Conservation (phyloP, 2,797 vertebrate species). For the Channa striata region DNA sequence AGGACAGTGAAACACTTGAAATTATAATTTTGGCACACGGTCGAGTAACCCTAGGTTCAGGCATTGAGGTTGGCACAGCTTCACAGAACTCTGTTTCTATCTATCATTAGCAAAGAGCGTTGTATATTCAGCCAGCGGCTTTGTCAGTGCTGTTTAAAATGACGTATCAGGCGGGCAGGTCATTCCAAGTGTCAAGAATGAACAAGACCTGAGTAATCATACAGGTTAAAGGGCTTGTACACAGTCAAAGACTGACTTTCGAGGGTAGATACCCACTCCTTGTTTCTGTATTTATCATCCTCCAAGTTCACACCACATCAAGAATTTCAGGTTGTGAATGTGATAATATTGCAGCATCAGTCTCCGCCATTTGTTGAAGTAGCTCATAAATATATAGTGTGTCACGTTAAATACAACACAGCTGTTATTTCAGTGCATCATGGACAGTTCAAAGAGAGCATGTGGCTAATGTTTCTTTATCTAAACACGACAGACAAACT, state of each 20-base stretch:
- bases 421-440: not conserved
- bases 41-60: no score
- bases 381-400: not conserved
- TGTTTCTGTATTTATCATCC: no score
- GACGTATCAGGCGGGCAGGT: no score
- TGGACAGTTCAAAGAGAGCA: slow-evolving; percentile 10
- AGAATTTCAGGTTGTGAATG: no score
- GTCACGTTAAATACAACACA: not conserved
- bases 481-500: slow-evolving; percentile 43
- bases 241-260: no score
- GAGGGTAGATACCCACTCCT: no score
- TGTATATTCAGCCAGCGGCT: not conserved
- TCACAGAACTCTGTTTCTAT: no score
- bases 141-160: not conserved
- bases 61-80: no score
- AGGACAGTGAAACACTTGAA: no score
- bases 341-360: not conserved
- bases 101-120: not conserved
- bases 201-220: not conserved
- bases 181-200: not conserved
- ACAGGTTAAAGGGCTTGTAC: not conserved
- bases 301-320: no score
- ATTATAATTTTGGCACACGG: no score
- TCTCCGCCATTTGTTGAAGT: not conserved
- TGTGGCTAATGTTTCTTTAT: slow-evolving; percentile 37